These are phyloP conservation scores for Holacanthus passer DNA, from an alignment of 2,113 vertebrate genomes.

Conservation along the genomic window DNA sequence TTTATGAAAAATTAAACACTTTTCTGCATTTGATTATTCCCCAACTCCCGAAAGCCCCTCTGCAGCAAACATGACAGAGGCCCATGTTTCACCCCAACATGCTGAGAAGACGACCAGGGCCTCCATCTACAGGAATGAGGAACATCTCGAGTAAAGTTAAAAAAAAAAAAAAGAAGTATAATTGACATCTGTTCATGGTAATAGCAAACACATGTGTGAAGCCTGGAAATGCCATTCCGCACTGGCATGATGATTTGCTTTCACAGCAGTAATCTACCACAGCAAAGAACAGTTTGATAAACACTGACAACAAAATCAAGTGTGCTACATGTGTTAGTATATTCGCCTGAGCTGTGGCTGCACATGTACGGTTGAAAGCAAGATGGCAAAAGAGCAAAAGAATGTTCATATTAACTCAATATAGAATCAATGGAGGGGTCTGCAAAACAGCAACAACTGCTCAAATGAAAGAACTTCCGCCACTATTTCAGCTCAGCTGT, in stretches of 20 bases:
- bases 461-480: conserved; percentile 20
- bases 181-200: conserved; percentile 79
- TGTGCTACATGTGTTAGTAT: conserved; percentile 52
- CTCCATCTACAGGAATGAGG: conserved; percentile 53
- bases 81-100: conserved; percentile 55
- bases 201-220: conserved; percentile 69
- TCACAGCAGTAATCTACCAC: conserved; percentile 62
- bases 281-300: conserved; percentile 59
- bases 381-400: conserved; percentile 6
- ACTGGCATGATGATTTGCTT: conserved; percentile 64
- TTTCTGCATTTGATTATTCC: conserved; percentile 78
- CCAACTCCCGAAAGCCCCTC: conserved; percentile 57
- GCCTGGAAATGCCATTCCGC: conserved; percentile 59
- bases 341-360: conserved; percentile 21
- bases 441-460: conserved; percentile 36
- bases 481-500: conserved; percentile 40
- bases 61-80: conserved; percentile 62
- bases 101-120: conserved; percentile 47
- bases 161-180: conserved; percentile 30
- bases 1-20: conserved; percentile 85
- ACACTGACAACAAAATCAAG: conserved; percentile 62
- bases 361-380: conserved; percentile 8
- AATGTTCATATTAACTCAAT: conserved; percentile 8
- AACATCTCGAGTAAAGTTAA: conserved; percentile 53
- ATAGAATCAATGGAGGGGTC: neutral